Base-by-base conservation (phyloP, 2,797 vertebrate genomes). In the Cheirogaleus major region DNA sequence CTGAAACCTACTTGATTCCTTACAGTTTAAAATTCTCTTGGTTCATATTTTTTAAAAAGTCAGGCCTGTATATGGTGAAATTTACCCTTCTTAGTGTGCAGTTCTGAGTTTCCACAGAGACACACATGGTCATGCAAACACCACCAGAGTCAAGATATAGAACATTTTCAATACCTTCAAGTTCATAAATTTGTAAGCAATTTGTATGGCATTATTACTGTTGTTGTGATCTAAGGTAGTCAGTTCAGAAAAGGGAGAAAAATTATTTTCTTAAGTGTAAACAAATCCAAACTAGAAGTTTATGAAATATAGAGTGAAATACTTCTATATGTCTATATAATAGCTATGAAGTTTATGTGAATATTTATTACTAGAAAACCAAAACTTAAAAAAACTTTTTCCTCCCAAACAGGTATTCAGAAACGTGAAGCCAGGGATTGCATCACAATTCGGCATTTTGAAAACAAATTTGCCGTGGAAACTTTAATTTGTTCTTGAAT, bases 371-470 rank as follows among this genome's bases (percentile, higher is more conserved):
- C 32, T 83, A 61, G 80, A 95, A 81, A 90, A 92, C 4, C 43
- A 83, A 85, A 96, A 95, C 52, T 73, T 95, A 43, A 25, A 81
- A 93, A 93, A 75, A 61, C 13, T 38, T 91, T 95, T 87, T 5
- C 30, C 50, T 85, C 32, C 70, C 76, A 35, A 59, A 83, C 99
- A 99, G 99, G 99, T 84, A 99, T 99, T 98, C 99, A 99, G 98
- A 99, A 99, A 98, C 99, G 99, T 0, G 99, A 99, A 98, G 99
- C 98, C 10, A 86, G 98, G 27, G 97, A 99, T 92, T 99, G 99
- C 98, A 96, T 83, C 98, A 99, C 99, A 97, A 99, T 99, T 92
- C 99, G 99, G 95, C 99, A 99, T 98, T 99, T 99, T 93, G 99
- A 99, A 98, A 99, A 98, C 98, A 98, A 89, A 93, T 99, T 99